Conservation (phyloP, 1,140 invertebrate species). For the Nixonia krombeini region DNA sequence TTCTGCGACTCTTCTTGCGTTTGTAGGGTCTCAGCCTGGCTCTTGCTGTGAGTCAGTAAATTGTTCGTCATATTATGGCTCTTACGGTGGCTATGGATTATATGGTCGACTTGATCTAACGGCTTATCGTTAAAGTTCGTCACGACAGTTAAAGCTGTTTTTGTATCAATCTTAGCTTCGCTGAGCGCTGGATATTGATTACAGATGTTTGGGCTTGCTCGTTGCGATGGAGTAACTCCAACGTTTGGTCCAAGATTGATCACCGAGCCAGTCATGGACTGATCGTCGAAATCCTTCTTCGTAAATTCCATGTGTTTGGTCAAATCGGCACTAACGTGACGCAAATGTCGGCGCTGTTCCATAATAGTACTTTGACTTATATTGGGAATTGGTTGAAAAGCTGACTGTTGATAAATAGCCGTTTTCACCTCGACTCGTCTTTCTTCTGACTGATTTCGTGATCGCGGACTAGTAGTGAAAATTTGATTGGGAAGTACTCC, state of each 20-base stretch:
- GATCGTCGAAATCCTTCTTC: constrained; percentile 68
- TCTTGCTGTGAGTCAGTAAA: constrained; percentile 60
- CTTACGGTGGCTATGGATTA: constrained; percentile 68
- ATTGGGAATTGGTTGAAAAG: constrained; percentile 67
- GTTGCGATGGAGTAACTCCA: constrained; percentile 51
- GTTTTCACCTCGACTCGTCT: constrained; percentile 56
- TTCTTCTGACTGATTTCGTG: constrained; percentile 65
- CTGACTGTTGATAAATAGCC: constrained; percentile 57
- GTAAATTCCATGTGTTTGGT: constrained; percentile 68
- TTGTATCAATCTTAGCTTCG: constrained; percentile 64
- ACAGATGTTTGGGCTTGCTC: constrained; percentile 64
- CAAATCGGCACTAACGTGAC: constrained; percentile 68
- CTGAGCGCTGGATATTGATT: constrained; percentile 64
- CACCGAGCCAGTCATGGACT: constrained; percentile 64
- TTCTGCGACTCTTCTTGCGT: constrained; percentile 31
- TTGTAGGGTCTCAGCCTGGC: constrained; percentile 56
- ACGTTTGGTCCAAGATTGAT: constrained; percentile 60
- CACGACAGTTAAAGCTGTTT: constrained; percentile 58
- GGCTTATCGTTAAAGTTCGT: constrained; percentile 66
- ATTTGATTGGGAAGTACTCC: constrained; percentile 55
- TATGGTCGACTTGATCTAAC: constrained; percentile 63
- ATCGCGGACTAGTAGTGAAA: constrained; percentile 61
- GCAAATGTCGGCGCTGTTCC: constrained; percentile 67
- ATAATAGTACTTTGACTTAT: constrained; percentile 68
- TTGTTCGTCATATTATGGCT: constrained; percentile 54